Base-by-base conservation (phyloP, 1,140 invertebrate genomes). In the Phthorimaea operculella region DNA sequence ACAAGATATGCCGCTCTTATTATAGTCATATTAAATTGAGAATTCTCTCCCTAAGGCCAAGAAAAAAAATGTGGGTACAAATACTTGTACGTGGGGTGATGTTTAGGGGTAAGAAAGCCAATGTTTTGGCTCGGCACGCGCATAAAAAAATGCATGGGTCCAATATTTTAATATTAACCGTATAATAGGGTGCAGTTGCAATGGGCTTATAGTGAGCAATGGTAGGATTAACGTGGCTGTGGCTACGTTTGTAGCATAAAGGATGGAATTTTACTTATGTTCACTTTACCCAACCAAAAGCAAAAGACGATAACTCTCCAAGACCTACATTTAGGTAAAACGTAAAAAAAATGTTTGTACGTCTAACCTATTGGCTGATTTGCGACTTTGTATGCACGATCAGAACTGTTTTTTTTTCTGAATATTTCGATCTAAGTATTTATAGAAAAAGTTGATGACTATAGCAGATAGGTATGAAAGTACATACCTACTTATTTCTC, bases 81-180 rank as follows among this genome's bases (percentile, higher is more conserved):
- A 79, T 79, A 79, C 79, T 76, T 82, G 80, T 82, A 78, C 74
- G 78, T 67, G 76, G 80, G 81, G 70, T 77, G 70, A 70, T 55
- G 61, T 44, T 76, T 65, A 59, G 58, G 75, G 78, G 71, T 64
- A 64, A 57, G 62, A 67, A 79, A 72, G 74, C 72, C 75, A 75
- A 83, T 84, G 81, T 84, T 83, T 76, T 84, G 74, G 67, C 62
- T 71, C 63, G 59, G 63, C 57, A 54, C 42, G 60, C 57, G 57
- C 61, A 64, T 66, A 77, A 84, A 84, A 81, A 84, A 84, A 77
- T 79, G 81, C 73, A 72, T 76, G 74, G 74, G 76, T 60, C 63
- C 70, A 64, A 84, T 84, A 84, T 83, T 83, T 84, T 84, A 81
- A 83, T 83, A 84, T 84, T 83, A 82, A 79, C 79, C 72, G 74